Evolutionary conservation across 2,113 vertebrate genomes (phyloP).

Genomic region (Tretioscincus oriximinensis): DNA sequence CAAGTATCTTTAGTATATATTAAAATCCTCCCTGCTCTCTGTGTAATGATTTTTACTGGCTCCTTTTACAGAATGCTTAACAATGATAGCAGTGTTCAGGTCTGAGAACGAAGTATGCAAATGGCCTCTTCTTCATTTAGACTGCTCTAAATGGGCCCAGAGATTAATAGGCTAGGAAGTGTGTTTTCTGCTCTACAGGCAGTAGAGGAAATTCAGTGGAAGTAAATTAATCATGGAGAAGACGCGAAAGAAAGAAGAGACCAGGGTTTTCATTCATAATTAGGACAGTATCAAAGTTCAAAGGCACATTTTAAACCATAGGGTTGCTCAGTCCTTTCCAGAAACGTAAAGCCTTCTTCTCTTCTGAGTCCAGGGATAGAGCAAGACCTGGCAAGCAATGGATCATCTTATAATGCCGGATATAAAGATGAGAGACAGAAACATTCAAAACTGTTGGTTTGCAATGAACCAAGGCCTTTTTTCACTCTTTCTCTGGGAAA

Average conservation of each 20-base stretch:
- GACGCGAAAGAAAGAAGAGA: constrained; percentile 45
- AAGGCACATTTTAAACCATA: constrained; percentile 5
- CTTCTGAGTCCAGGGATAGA: not conserved
- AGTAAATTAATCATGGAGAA: constrained; percentile 61
- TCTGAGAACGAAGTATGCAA: constrained; percentile 24
- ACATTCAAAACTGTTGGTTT: no score
- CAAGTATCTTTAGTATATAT: not conserved
- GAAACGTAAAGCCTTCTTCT: not conserved
- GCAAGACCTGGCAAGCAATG: not conserved
- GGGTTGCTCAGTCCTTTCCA: not conserved
- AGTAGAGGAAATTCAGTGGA: constrained; percentile 55
- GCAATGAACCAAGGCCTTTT: no score
- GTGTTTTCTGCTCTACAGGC: constrained; percentile 33
- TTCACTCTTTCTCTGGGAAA: no score
- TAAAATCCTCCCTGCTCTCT: constrained; percentile 5
- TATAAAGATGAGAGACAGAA: not conserved
- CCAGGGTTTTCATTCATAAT: constrained; percentile 49
- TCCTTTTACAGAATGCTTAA: not conserved
- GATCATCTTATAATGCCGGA: not conserved
- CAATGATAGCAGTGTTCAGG: constrained; percentile 10
- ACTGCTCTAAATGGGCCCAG: constrained; percentile 19
- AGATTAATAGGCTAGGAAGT: constrained; percentile 48
- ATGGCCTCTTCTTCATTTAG: constrained; percentile 30
- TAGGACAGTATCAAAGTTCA: constrained; percentile 39
- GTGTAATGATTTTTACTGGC: constrained; percentile 28